Evolutionary conservation across 2,888 invertebrate species (phyloP).

Genomic region (Diarsia dahlii): DNA sequence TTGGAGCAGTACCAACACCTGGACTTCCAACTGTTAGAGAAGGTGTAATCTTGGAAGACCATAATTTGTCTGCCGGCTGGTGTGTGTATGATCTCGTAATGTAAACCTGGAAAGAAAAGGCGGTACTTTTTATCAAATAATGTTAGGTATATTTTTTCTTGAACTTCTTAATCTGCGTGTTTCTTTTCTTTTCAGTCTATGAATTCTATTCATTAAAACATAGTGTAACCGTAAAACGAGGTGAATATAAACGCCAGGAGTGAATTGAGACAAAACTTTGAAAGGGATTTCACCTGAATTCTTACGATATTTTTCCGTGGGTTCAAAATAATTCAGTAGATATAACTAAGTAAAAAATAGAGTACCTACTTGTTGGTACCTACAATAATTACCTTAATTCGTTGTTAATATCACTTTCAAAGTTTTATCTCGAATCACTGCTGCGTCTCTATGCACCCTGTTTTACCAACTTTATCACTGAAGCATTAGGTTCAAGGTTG

Average conservation of each 20-base stretch:
- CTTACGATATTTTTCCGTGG: neutral
- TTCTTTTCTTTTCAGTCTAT: neutral
- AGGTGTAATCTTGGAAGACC: conserved; percentile 70
- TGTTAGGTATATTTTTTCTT: neutral
- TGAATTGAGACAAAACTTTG: neutral
- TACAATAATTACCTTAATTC: neutral
- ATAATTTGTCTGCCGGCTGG: conserved; percentile 58
- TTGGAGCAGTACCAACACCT: conserved; percentile 76
- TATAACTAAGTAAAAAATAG: neutral
- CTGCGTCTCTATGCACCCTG: too few relatives aligned
- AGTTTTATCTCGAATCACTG: neutral
- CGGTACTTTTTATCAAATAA: neutral
- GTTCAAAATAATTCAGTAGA: neutral
- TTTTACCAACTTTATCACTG: too few relatives aligned
- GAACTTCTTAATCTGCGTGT: too few relatives aligned
- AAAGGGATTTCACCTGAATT: neutral
- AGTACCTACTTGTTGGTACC: neutral
- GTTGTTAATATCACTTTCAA: neutral
- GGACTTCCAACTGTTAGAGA: conserved; percentile 72
- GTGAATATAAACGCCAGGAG: neutral
- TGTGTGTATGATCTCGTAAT: conserved; percentile 53
- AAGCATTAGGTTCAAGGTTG: too few relatives aligned
- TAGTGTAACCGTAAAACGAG: neutral
- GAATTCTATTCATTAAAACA: neutral
- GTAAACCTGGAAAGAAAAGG: conserved; percentile 27